Conservation (phyloP, 2,888 invertebrate genomes). For the Alsophila aescularia region DNA sequence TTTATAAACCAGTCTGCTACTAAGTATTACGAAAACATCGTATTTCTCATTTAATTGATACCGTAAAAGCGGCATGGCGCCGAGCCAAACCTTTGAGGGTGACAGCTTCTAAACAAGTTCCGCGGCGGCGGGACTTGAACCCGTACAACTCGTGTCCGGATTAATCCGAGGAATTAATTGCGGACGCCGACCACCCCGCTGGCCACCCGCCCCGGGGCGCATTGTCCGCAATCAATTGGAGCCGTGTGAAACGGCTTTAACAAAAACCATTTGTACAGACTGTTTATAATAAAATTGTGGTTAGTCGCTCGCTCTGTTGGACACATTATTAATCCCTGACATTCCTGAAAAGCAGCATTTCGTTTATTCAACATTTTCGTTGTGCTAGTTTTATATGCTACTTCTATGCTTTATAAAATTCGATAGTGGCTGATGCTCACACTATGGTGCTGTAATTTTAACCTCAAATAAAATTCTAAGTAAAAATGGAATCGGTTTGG, state of each 20-base stretch:
- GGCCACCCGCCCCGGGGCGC: background rate
- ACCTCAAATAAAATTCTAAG: no score
- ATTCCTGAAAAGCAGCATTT: background rate
- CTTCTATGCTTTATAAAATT: background rate
- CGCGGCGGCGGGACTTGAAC: conserved; percentile 3
- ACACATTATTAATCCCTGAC: background rate
- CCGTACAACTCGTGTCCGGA: conserved; percentile 19
- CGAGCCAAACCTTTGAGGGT: conserved; percentile 4
- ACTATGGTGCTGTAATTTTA: no score
- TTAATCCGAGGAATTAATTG: conserved; percentile 23
- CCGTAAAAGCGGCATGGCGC: conserved; percentile 7
- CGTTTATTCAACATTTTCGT: background rate
- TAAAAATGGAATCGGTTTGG: no score
- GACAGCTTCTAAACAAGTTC: conserved; percentile 22
- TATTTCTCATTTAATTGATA: background rate
- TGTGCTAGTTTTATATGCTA: background rate
- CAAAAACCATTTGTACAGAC: conserved; percentile 1
- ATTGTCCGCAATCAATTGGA: conserved; percentile 4
- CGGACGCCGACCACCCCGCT: background rate
- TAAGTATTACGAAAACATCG: no score
- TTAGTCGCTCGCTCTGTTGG: background rate
- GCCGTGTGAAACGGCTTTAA: background rate
- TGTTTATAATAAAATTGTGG: conserved; percentile 9
- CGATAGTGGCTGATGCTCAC: no score
- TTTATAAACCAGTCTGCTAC: no score